A percentile compares a stretch with the other conserved stretches of the same genome.
phyloP scores from a whole-genome alignment of 2,888 invertebrate species.

The Dynastes tityus region DNA sequence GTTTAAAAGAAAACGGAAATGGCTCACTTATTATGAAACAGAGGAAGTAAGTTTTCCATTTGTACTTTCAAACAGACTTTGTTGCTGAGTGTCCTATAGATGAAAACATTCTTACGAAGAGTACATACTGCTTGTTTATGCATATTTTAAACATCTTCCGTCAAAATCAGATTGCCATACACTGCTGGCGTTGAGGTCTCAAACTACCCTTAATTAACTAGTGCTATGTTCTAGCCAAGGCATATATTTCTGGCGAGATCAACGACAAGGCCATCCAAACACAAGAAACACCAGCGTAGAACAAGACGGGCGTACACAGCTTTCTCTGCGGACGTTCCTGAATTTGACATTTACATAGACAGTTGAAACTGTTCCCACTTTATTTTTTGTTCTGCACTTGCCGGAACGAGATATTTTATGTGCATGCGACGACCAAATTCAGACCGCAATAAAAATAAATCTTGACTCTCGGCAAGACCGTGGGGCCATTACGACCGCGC shows the following conservation, averaged over 20 bases:
- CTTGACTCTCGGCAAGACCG: slow-evolving; percentile 38
- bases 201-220: too few species aligned
- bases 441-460: slow-evolving; percentile 49
- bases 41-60: too few species aligned
- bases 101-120: too few species aligned
- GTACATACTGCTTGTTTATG: too few species aligned
- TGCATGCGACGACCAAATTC: slow-evolving; percentile 44
- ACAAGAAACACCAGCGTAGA: slow-evolving; percentile 5
- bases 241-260: neutral
- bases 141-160: too few species aligned
- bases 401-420: slow-evolving; percentile 48
- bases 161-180: too few species aligned
- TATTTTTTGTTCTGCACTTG: slow-evolving; percentile 47
- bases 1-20: too few species aligned
- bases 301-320: slow-evolving; percentile 13
- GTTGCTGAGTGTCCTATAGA: too few species aligned
- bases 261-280: neutral
- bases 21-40: too few species aligned
- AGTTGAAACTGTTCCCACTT: slow-evolving; percentile 55
- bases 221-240: neutral
- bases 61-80: too few species aligned
- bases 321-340: slow-evolving; percentile 50
- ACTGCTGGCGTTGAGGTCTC: too few species aligned
- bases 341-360: slow-evolving; percentile 56
- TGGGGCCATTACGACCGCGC: slow-evolving; percentile 38